phyloP scores from a whole-genome alignment of 2,797 vertebrate species.

The Natrix natrix region DNA sequence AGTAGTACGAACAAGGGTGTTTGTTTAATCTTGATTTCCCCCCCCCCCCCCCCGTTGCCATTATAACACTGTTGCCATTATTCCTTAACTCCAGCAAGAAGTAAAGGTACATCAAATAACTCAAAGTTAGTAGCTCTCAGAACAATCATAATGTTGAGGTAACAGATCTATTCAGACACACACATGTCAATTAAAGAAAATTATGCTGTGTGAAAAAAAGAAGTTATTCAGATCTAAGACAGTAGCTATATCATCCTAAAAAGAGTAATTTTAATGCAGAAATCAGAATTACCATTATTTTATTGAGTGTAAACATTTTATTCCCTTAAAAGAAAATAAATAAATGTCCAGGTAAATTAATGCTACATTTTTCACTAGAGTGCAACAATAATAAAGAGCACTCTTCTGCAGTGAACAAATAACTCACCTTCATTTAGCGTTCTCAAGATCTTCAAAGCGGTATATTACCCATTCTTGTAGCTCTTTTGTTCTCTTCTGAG shows the following conservation, averaged over 20 bases:
- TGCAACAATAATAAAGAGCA: constrained; percentile 20
- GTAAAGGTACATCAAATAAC: not conserved
- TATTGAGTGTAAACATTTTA: not conserved
- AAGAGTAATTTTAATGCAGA: not conserved
- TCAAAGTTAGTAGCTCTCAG: constrained; percentile 18
- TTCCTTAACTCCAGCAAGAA: not conserved
- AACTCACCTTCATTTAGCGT: constrained; percentile 39
- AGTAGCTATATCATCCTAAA: not conserved
- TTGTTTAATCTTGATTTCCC: not conserved
- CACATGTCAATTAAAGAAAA: not conserved
- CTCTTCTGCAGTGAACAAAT: constrained; percentile 21
- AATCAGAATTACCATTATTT: not conserved
- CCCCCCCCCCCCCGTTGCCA: too few species aligned
- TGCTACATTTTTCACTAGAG: constrained; percentile 27
- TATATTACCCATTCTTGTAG: constrained; percentile 54
- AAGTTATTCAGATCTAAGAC: constrained; percentile 5
- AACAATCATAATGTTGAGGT: constrained; percentile 48
- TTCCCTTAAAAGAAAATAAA: not conserved
- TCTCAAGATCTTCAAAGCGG: constrained; percentile 57
- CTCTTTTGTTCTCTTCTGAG: constrained; percentile 60
- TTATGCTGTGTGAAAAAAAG: not conserved
- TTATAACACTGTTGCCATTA: not conserved
- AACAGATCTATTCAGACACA: not conserved
- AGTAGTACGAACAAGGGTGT: not conserved
- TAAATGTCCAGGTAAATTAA: not conserved